Percentiles rank a stretch among this genome's conserved stretches.
Evolutionary conservation across 2,113 vertebrate species (phyloP).

Genomic region (Istiophorus platypterus): DNA sequence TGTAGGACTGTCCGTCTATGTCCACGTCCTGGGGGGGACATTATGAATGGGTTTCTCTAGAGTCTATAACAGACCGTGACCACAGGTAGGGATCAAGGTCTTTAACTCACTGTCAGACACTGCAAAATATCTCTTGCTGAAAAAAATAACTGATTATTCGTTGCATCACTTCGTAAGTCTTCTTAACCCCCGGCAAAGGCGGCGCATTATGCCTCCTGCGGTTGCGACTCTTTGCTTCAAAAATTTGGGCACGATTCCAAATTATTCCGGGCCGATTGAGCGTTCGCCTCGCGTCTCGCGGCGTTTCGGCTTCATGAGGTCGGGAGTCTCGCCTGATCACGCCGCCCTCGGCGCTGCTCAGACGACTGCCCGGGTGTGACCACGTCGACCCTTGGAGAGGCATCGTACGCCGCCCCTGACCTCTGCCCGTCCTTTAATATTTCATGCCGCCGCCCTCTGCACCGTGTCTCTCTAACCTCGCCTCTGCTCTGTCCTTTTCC

Average conservation of each 20-base stretch:
- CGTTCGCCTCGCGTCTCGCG: no score
- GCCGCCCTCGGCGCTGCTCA: no score
- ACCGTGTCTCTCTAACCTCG: slow-evolving; percentile 34
- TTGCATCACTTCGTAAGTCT: no score
- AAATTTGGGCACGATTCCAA: slow-evolving; percentile 57
- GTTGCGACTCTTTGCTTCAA: slow-evolving; percentile 54
- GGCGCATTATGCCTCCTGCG: slow-evolving; percentile 38
- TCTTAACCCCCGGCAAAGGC: no score
- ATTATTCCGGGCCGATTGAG: slow-evolving; percentile 53
- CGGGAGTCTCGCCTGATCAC: no score
- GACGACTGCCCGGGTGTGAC: slow-evolving; percentile 25
- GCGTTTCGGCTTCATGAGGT: no score
- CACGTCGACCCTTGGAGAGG: slow-evolving; percentile 2
- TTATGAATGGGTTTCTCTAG: not conserved
- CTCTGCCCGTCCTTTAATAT: slow-evolving; percentile 47
- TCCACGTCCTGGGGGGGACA: slow-evolving; percentile 90
- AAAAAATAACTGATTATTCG: no score
- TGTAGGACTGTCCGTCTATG: slow-evolving; percentile 87
- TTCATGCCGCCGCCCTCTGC: slow-evolving; percentile 46
- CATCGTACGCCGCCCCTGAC: not conserved
- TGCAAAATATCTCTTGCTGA: no score
- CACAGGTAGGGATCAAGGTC: no score
- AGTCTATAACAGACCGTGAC: no score
- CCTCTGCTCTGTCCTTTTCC: slow-evolving; percentile 17
- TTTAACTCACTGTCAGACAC: no score